Base-by-base conservation (phyloP, 2,113 vertebrate species). In the Spea bombifrons region DNA sequence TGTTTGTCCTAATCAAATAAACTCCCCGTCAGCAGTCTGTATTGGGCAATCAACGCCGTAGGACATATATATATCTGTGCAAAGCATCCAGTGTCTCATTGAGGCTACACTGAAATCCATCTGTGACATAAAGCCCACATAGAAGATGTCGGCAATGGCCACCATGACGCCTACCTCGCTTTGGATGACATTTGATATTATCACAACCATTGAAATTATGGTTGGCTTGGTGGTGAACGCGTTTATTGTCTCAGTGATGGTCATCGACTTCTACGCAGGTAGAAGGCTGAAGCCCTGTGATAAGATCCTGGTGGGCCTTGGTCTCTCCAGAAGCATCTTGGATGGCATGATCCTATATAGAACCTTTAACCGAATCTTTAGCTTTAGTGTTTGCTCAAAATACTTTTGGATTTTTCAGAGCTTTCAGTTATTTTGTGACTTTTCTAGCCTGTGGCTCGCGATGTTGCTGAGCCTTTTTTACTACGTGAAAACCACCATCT, bases 401-500 rank as follows among this genome's bases (percentile, higher is more conserved):
- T 12, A 4, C 8, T 5, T 48, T 6, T 68, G 66, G 44, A 68
- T 68, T 10, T 64, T 64, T 16, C 12, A 68, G 5, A 4, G 46
- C 0, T 5, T 46, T 47, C 43, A 68, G 66, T 46, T 68, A 9
- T 12, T 13, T 1, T 15, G 46, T 44, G 66, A 68, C 7, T 68
- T 46, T 47, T 68, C 45, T 45, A 68, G 66, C 8, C 30, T 44
- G 12, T 68, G 66, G 66, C 3, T 68, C 12, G 10, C 44, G 3
- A 68, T 68, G 66, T 68, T 9, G 66, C 66, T 68, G 44, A 13
- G 43, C 8, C 44, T 68, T 45, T 45, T 68, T 3, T 68, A 68
- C 44, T 68, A 48, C 44, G 30, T 68, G 10, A 68, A 46, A 15
- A 68, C 47, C 45, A 44, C 66, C 1, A 68, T 68, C 4, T 48